These are phyloP conservation scores for Gorsachius goisagi DNA, from an alignment of 2,113 vertebrate genomes.

Conservation along the genomic window DNA sequence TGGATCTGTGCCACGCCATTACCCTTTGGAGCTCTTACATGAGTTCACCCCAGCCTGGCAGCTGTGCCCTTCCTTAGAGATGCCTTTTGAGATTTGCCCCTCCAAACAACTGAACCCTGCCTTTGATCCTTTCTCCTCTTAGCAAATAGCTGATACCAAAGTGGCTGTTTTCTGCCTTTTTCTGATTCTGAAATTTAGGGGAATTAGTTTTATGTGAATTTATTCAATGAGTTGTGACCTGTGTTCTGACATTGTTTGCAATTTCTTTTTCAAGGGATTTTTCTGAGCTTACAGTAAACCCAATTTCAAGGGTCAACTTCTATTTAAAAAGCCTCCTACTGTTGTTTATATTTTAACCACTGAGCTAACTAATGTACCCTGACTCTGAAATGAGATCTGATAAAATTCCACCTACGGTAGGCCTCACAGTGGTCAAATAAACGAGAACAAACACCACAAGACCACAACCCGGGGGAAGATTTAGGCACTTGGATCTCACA, in stretches of 20 bases:
- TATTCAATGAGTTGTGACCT: background rate
- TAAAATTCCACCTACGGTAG: conserved; percentile 38
- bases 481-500: background rate
- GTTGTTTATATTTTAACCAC: conserved; percentile 66
- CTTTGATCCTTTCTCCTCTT: background rate
- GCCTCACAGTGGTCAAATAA: conserved; percentile 44
- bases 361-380: conserved; percentile 48
- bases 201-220: background rate
- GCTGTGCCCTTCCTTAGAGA: background rate
- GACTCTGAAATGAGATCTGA: conserved; percentile 57
- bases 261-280: background rate
- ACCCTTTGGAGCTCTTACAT: background rate
- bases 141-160: background rate
- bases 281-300: conserved; percentile 43
- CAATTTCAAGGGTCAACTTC: conserved; percentile 60
- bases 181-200: background rate
- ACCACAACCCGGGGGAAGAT: background rate
- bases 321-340: conserved; percentile 52
- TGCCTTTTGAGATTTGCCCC: background rate
- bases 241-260: background rate
- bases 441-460: conserved; percentile 31
- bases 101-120: background rate
- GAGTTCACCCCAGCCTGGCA: background rate
- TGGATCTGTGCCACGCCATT: background rate
- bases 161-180: background rate